A percentile compares a stretch with the other conserved stretches of the same genome.
These are phyloP conservation scores for Atlantisia rogersi DNA, from an alignment of 2,113 vertebrate species.

Conservation along the genomic window DNA sequence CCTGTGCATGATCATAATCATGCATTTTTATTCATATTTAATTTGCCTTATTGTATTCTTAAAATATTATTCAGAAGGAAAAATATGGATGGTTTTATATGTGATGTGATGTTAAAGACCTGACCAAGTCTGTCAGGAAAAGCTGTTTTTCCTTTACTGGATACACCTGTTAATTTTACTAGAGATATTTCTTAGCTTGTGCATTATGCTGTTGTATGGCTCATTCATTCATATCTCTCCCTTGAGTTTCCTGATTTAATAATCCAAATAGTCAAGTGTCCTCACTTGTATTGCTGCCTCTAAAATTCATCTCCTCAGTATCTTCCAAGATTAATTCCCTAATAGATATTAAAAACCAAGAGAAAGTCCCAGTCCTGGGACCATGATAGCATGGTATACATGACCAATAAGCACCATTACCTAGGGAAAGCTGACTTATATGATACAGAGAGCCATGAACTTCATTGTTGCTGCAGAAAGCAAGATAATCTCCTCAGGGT, in stretches of 20 bases:
- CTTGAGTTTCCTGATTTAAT: neutral
- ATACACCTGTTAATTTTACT: neutral
- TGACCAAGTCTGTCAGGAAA: neutral
- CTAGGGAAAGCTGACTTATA: neutral
- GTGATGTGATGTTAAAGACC: neutral
- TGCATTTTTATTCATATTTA: neutral
- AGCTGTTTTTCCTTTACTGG: neutral
- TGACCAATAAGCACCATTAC: neutral
- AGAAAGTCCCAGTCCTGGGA: neutral
- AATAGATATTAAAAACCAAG: neutral
- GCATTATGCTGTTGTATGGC: neutral
- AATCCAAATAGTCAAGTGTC: neutral
- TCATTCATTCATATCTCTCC: neutral
- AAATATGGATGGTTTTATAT: neutral
- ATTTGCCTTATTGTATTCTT: neutral
- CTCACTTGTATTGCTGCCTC: neutral
- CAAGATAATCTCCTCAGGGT: neutral
- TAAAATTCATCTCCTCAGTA: neutral
- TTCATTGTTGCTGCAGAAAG: neutral
- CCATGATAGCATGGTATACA: neutral
- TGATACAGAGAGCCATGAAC: neutral
- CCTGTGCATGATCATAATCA: neutral
- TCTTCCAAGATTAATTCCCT: neutral
- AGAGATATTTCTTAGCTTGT: neutral
- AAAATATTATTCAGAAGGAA: neutral